phyloP scores from a whole-genome alignment of 2,888 invertebrate species.

The Rhorus exstirpatorius region DNA sequence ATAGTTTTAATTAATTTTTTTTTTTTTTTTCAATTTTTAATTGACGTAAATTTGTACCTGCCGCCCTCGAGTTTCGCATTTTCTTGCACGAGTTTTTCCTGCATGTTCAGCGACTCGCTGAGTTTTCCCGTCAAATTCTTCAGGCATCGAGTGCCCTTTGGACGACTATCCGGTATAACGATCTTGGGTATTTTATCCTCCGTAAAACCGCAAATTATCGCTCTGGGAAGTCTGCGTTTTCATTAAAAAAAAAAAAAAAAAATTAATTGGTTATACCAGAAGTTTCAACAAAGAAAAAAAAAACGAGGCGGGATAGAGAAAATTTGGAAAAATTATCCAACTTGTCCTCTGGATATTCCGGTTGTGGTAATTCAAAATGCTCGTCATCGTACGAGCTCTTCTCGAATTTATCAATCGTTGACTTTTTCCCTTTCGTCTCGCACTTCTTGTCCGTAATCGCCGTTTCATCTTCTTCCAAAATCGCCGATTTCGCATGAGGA shows the following conservation, averaged over 20 bases:
- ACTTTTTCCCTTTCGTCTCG: constrained; percentile 21
- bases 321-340: constrained; percentile 57
- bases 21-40: too few relatives aligned
- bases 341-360: constrained; percentile 82
- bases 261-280: constrained; percentile 11
- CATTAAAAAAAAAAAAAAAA: too few relatives aligned
- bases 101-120: constrained; percentile 90
- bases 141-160: constrained; percentile 78
- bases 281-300: too few relatives aligned
- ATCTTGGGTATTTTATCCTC: constrained; percentile 87
- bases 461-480: constrained; percentile 27
- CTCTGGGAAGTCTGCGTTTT: constrained; percentile 85
- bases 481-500: constrained; percentile 70
- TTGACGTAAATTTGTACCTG: constrained; percentile 86
- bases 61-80: constrained; percentile 90
- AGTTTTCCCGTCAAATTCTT: constrained; percentile 87
- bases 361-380: constrained; percentile 78
- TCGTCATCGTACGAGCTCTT: constrained; percentile 61
- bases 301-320: neutral
- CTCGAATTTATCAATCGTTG: constrained; percentile 4
- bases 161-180: constrained; percentile 86
- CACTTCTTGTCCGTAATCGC: constrained; percentile 4
- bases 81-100: constrained; percentile 90
- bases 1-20: neutral
- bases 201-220: constrained; percentile 87